Conservation (phyloP, 2,797 vertebrate species). For the Ciconia nigra region DNA sequence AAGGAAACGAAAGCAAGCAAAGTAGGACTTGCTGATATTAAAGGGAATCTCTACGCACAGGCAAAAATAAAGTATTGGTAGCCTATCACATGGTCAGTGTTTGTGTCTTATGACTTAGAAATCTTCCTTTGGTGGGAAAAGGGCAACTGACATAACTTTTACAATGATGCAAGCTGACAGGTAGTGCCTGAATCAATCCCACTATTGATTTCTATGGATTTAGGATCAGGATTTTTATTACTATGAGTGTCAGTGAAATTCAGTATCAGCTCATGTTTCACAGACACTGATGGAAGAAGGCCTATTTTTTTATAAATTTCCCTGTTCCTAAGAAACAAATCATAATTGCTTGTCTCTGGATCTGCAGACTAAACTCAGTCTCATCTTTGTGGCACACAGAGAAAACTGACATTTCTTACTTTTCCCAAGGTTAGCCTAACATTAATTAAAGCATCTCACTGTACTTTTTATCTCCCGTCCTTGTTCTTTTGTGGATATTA, state of each 20-base stretch:
- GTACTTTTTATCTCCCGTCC: not conserved
- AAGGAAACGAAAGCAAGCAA: not conserved
- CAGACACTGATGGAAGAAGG: not conserved
- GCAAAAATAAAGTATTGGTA: not conserved
- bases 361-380: not conserved
- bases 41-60: not conserved
- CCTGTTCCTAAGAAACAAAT: not conserved
- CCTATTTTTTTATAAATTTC: not conserved
- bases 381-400: not conserved
- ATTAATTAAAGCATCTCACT: conserved; percentile 8
- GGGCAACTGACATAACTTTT: not conserved
- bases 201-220: not conserved
- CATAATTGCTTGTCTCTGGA: not conserved
- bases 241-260: not conserved
- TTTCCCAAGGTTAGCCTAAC: not conserved
- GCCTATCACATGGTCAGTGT: not conserved
- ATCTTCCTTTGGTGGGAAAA: not conserved
- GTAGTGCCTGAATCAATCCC: not conserved
- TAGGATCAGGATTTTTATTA: not conserved
- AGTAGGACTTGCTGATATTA: not conserved
- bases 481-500: not conserved
- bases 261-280: not conserved
- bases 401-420: not conserved
- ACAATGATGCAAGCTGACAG: not conserved
- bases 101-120: not conserved